Percentiles rank a stretch among this genome's conserved stretches.
phyloP scores from a whole-genome alignment of 2,888 invertebrate species.

The Nemotelus pantherinus region DNA sequence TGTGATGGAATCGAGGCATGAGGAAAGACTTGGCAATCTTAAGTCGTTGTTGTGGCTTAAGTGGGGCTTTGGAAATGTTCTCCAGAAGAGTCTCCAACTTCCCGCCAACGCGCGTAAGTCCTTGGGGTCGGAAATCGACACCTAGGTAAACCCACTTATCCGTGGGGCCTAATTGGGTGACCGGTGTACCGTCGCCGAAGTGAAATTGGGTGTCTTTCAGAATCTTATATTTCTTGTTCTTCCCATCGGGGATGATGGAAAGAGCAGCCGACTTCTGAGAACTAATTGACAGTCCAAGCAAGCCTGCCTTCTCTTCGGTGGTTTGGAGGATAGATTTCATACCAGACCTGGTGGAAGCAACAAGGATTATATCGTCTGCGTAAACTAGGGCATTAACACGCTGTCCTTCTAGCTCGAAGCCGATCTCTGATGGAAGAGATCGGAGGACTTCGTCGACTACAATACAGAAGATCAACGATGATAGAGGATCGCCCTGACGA shows the following conservation, averaged over 20 bases:
- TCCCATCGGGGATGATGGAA: background rate
- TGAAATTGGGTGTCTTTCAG: background rate
- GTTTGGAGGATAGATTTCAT: background rate
- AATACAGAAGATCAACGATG: slow-evolving; percentile 5
- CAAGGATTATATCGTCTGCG: slow-evolving; percentile 7
- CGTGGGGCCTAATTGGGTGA: background rate
- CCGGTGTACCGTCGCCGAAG: background rate
- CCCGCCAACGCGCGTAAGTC: background rate
- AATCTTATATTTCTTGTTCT: background rate
- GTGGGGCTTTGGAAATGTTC: slow-evolving; percentile 1
- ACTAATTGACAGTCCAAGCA: background rate
- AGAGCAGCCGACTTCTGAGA: background rate
- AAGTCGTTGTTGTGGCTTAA: slow-evolving; percentile 32
- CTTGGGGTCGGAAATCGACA: background rate
- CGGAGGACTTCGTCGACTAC: slow-evolving; percentile 9
- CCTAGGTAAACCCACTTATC: background rate
- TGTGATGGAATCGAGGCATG: slow-evolving; percentile 8
- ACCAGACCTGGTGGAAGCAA: background rate
- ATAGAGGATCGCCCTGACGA: slow-evolving; percentile 35
- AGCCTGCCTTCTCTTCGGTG: background rate
- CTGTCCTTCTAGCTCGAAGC: background rate
- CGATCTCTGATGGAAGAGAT: background rate
- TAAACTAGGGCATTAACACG: background rate
- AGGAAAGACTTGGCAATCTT: background rate
- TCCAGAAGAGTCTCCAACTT: background rate